phyloP scores from a whole-genome alignment of 2,797 vertebrate genomes.

The Poecilia wingei region DNA sequence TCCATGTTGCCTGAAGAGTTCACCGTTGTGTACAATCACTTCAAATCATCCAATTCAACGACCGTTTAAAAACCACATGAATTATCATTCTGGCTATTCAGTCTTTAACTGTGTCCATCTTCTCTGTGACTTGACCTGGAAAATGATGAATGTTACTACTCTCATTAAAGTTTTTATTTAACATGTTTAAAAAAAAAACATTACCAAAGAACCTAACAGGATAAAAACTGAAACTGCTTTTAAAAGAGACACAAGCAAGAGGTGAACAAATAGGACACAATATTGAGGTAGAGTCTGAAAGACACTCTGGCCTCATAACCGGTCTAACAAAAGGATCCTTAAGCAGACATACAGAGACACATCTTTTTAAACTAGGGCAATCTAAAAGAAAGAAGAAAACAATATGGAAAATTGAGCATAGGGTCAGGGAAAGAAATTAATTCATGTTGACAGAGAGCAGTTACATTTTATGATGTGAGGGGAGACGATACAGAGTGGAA shows the following conservation, averaged over 20 bases:
- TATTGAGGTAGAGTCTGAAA: slow-evolving; percentile 22
- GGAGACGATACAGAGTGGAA: slow-evolving; percentile 20
- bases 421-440: slow-evolving; percentile 32
- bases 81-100: not conserved
- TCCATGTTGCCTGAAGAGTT: not conserved
- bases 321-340: slow-evolving; percentile 40
- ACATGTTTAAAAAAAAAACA: slow-evolving; percentile 23
- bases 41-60: not conserved
- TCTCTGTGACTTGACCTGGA: not conserved
- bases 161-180: slow-evolving; percentile 1
- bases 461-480: slow-evolving; percentile 7
- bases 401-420: slow-evolving; percentile 24
- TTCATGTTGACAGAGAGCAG: slow-evolving; percentile 18
- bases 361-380: slow-evolving; percentile 40
- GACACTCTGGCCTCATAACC: slow-evolving; percentile 25
- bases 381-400: slow-evolving; percentile 32
- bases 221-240: slow-evolving; percentile 23
- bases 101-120: not conserved
- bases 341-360: slow-evolving; percentile 33
- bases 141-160: slow-evolving; percentile 9
- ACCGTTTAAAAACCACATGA: not conserved
- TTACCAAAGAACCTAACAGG: slow-evolving; percentile 5
- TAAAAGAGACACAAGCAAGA: not conserved
- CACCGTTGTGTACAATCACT: not conserved
- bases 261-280: slow-evolving; percentile 22